These are phyloP conservation scores for Atherinomorus stipes DNA, from an alignment of 2,113 vertebrate species.

Conservation along the genomic window DNA sequence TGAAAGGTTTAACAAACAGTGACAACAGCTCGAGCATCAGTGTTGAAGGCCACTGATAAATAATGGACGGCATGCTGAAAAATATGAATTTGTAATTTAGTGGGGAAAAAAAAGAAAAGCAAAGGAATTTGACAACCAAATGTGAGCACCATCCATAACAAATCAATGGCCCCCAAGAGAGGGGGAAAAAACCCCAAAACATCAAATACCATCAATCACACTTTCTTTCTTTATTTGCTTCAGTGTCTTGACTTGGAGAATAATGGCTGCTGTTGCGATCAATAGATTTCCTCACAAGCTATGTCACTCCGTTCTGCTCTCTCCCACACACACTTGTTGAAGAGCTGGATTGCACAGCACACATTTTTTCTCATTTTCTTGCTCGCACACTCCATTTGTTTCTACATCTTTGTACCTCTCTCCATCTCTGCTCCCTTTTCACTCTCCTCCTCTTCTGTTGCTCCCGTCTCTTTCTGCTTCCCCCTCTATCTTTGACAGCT, in stretches of 20 bases:
- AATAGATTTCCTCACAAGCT: slow-evolving; percentile 71
- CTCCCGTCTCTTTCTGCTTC: slow-evolving; percentile 23
- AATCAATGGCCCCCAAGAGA: slow-evolving; percentile 12
- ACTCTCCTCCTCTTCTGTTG: slow-evolving; percentile 7
- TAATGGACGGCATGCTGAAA: slow-evolving; percentile 15
- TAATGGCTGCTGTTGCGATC: slow-evolving; percentile 70
- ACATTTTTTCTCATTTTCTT: slow-evolving; percentile 51
- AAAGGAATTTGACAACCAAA: slow-evolving; percentile 15
- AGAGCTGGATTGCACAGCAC: slow-evolving; percentile 41
- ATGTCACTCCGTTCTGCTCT: slow-evolving; percentile 61
- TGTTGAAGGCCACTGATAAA: slow-evolving; percentile 25
- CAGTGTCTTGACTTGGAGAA: slow-evolving; percentile 59
- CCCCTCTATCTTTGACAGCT: slow-evolving; percentile 70
- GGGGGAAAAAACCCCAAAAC: slow-evolving; percentile 30
- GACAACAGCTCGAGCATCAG: slow-evolving; percentile 14
- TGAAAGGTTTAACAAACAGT: background rate
- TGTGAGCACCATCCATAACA: slow-evolving; percentile 15
- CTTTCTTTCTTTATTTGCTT: slow-evolving; percentile 38
- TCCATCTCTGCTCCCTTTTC: slow-evolving; percentile 40
- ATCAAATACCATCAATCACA: slow-evolving; percentile 54
- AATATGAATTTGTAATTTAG: background rate
- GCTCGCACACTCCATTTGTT: slow-evolving; percentile 58
- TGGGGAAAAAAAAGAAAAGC: slow-evolving; percentile 1
- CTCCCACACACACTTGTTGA: slow-evolving; percentile 66
- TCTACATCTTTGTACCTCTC: slow-evolving; percentile 54